These are phyloP conservation scores for Drosophila asahinai DNA, from an alignment of 1,140 invertebrate genomes.

Conservation along the genomic window DNA sequence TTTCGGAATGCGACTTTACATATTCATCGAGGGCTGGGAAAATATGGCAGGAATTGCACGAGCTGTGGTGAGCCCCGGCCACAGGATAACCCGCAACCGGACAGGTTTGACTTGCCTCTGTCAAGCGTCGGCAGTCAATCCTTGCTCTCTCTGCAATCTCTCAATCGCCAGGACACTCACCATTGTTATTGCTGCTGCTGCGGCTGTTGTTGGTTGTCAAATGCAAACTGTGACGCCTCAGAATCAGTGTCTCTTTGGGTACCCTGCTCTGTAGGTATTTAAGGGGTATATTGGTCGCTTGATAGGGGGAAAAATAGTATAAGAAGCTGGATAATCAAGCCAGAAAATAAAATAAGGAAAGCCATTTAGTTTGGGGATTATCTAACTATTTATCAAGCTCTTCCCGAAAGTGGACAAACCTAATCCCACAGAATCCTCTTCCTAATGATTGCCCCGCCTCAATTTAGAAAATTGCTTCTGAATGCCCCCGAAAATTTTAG, in stretches of 20 bases:
- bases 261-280: not conserved
- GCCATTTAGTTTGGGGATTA: not conserved
- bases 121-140: constrained; percentile 40
- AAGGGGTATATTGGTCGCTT: not conserved
- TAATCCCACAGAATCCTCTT: constrained; percentile 1
- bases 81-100: constrained; percentile 16
- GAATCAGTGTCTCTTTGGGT: constrained; percentile 8
- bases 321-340: too few relatives aligned
- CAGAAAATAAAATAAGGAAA: too few relatives aligned
- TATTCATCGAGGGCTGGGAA: constrained; percentile 41
- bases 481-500: not conserved
- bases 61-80: constrained; percentile 31
- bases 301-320: too few relatives aligned
- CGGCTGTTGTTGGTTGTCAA: constrained; percentile 48
- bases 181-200: constrained; percentile 33
- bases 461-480: constrained; percentile 4
- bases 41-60: constrained; percentile 35
- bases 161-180: constrained; percentile 23
- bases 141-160: constrained; percentile 19
- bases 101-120: constrained; percentile 41
- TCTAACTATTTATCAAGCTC: not conserved
- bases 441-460: not conserved
- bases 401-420: not conserved
- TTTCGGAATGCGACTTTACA: constrained; percentile 19
- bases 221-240: constrained; percentile 37